These are phyloP conservation scores for Todiramphus saurophagus DNA, from an alignment of 2,113 vertebrate species.

Conservation along the genomic window DNA sequence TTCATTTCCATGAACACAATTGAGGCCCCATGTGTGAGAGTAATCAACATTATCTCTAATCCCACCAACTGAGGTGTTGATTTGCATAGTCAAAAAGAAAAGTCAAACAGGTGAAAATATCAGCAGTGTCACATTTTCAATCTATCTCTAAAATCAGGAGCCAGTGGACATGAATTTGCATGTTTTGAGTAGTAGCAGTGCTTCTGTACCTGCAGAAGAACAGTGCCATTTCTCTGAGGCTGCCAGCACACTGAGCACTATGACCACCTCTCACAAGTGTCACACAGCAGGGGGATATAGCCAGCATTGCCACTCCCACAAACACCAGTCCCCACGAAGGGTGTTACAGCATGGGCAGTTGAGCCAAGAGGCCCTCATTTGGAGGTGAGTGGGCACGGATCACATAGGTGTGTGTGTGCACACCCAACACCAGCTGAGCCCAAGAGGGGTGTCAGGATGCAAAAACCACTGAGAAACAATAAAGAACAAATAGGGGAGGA, in stretches of 20 bases:
- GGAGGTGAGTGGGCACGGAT: neutral
- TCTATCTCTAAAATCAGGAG: neutral
- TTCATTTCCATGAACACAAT: neutral
- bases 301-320: neutral
- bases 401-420: accelerated
- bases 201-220: neutral
- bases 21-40: neutral
- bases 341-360: accelerated
- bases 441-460: neutral
- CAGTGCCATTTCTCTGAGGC: no score
- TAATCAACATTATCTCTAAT: conserved; percentile 42
- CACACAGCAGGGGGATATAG: accelerated
- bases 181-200: neutral
- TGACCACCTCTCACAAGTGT: neutral
- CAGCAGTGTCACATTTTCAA: neutral
- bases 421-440: neutral
- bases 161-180: neutral
- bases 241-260: accelerated
- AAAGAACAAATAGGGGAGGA: neutral
- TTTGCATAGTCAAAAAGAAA: conserved; percentile 16
- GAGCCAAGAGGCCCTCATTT: neutral
- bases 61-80: conserved; percentile 13
- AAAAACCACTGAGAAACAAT: neutral
- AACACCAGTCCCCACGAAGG: accelerated
- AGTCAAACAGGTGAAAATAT: conserved; percentile 10